Conservation (phyloP, 2,888 invertebrate species). For the Stictocephala bisonia region DNA sequence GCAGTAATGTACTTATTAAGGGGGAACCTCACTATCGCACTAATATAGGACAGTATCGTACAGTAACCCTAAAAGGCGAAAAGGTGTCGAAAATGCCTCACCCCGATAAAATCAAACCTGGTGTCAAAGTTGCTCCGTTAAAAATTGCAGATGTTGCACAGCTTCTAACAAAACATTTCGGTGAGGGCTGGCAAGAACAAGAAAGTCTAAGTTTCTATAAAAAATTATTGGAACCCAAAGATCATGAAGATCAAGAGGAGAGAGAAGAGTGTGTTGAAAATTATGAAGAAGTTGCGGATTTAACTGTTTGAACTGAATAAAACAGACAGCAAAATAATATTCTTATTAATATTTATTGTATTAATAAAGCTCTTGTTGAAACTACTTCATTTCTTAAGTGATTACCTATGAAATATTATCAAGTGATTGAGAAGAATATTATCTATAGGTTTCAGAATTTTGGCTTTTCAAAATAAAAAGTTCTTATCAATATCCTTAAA, state of each 20-base stretch:
- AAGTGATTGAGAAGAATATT: too few species aligned
- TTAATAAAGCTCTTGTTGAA: too few species aligned
- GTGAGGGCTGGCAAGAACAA: neutral
- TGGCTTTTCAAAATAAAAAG: too few species aligned
- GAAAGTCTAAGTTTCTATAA: neutral
- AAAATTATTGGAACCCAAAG: neutral
- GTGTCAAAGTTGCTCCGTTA: neutral
- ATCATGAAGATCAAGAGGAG: neutral
- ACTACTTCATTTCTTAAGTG: too few species aligned
- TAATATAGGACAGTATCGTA: neutral
- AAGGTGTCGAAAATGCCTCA: neutral
- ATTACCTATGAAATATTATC: too few species aligned
- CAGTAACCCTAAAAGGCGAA: neutral
- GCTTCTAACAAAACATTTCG: constrained; percentile 7
- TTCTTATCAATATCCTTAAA: too few species aligned
- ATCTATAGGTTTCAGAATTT: too few species aligned
- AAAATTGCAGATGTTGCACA: constrained; percentile 1
- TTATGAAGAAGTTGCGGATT: neutral
- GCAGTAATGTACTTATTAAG: neutral
- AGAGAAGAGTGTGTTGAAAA: neutral
- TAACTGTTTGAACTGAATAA: neutral
- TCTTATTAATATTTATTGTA: too few species aligned
- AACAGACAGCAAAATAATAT: too few species aligned
- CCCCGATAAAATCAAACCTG: neutral
- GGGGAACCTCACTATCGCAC: neutral